A percentile compares a stretch with the other conserved stretches of the same genome.
These are phyloP conservation scores for Ceratosolen solmsi DNA, from an alignment of 1,140 invertebrate genomes.

Conservation along the genomic window DNA sequence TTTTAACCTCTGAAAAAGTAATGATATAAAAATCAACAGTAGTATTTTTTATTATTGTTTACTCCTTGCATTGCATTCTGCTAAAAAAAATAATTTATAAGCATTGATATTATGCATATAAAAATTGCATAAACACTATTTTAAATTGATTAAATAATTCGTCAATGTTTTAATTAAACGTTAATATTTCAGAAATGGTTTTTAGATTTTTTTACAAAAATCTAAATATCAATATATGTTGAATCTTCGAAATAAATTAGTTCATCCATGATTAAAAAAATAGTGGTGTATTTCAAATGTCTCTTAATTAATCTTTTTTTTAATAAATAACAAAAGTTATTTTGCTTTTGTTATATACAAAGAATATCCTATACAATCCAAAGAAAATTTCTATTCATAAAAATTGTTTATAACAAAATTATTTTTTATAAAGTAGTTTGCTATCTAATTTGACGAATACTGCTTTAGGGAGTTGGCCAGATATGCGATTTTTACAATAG, in stretches of 20 bases:
- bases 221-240: not conserved
- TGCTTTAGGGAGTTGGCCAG: slow-evolving; percentile 74
- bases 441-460: slow-evolving; percentile 60
- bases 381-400: not conserved
- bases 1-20: slow-evolving; percentile 28
- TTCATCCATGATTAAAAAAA: not conserved
- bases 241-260: not conserved
- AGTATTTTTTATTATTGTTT: not conserved
- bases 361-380: not conserved
- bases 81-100: not conserved
- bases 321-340: not conserved
- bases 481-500: slow-evolving; percentile 56
- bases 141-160: not conserved
- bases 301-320: not conserved
- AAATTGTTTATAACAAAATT: slow-evolving; percentile 8
- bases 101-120: not conserved
- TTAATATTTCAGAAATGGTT: not conserved
- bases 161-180: not conserved
- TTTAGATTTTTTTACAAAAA: not conserved
- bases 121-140: not conserved
- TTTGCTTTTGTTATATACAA: not conserved
- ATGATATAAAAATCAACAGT: not conserved
- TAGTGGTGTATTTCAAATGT: not conserved
- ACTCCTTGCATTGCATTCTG: not conserved
- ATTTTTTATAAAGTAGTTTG: slow-evolving; percentile 12